Conservation (phyloP, 92 coral and sea anemone species). For the Plumapathes pennacea region DNA sequence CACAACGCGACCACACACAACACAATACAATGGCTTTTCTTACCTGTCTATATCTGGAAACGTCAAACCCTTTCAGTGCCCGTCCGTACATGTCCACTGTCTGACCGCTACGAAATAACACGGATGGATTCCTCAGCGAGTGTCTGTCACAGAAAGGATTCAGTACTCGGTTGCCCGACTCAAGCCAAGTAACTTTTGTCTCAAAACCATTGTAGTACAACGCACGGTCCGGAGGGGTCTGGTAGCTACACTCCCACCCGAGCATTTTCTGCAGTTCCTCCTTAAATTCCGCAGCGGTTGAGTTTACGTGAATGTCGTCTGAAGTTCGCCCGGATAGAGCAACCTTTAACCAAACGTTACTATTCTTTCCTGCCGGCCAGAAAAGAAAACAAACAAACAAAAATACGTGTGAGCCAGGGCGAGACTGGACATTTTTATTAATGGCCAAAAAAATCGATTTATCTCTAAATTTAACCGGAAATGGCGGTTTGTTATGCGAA, state of each 20-base stretch:
- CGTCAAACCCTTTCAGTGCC: slow-evolving; percentile 50
- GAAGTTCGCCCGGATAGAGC: slow-evolving; percentile 55
- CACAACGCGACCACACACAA: no score
- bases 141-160: slow-evolving; percentile 66
- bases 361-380: slow-evolving; percentile 25
- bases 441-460: no score
- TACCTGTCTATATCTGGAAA: slow-evolving; percentile 69
- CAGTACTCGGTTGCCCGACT: slow-evolving; percentile 60
- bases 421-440: no score
- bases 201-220: slow-evolving; percentile 84
- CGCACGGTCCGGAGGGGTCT: slow-evolving; percentile 56
- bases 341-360: slow-evolving; percentile 48
- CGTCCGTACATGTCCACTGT: slow-evolving; percentile 55
- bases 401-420: no score
- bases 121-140: slow-evolving; percentile 59
- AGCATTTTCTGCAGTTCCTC: slow-evolving; percentile 54
- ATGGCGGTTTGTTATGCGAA: no score
- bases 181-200: slow-evolving; percentile 35
- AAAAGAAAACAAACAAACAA: neutral
- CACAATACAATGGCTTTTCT: no score
- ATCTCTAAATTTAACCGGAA: no score
- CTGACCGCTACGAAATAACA: slow-evolving; percentile 52
- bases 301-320: slow-evolving; percentile 44
- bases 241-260: slow-evolving; percentile 62
- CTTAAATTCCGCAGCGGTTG: slow-evolving; percentile 37